These are phyloP conservation scores for Anguilla marmorata DNA, from an alignment of 2,797 vertebrate genomes.

Conservation along the genomic window DNA sequence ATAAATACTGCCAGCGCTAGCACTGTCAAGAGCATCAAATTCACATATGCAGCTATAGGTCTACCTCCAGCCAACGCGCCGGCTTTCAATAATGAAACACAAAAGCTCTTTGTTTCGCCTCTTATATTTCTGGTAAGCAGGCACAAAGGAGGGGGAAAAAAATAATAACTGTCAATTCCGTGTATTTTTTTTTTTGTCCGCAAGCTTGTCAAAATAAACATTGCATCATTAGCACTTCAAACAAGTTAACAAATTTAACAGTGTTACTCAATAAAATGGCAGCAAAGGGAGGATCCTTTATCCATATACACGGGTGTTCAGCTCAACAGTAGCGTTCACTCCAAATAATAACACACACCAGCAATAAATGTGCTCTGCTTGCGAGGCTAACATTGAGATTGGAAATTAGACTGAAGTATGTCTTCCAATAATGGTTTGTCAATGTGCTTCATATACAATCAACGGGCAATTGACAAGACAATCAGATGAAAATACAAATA, in stretches of 20 bases:
- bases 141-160: constrained; percentile 47
- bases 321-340: not conserved
- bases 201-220: constrained; percentile 49
- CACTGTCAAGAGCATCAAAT: constrained; percentile 74
- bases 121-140: constrained; percentile 55
- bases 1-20: constrained; percentile 75
- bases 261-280: constrained; percentile 2
- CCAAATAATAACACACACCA: not conserved
- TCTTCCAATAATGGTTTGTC: not conserved
- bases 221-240: constrained; percentile 41
- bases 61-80: constrained; percentile 64
- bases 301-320: not conserved
- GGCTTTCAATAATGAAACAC: constrained; percentile 66
- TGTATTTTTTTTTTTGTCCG: constrained; percentile 41
- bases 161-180: constrained; percentile 40
- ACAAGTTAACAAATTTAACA: constrained; percentile 37
- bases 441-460: not conserved
- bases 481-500: not conserved
- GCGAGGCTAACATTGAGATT: not conserved
- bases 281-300: not conserved
- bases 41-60: constrained; percentile 54
- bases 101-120: constrained; percentile 66
- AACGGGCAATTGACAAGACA: not conserved
- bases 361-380: not conserved
- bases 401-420: not conserved